A percentile compares a stretch with the other conserved stretches of the same genome.
Evolutionary conservation across 2,888 invertebrate genomes (phyloP).

Genomic region (Epistrophe eligans): DNA sequence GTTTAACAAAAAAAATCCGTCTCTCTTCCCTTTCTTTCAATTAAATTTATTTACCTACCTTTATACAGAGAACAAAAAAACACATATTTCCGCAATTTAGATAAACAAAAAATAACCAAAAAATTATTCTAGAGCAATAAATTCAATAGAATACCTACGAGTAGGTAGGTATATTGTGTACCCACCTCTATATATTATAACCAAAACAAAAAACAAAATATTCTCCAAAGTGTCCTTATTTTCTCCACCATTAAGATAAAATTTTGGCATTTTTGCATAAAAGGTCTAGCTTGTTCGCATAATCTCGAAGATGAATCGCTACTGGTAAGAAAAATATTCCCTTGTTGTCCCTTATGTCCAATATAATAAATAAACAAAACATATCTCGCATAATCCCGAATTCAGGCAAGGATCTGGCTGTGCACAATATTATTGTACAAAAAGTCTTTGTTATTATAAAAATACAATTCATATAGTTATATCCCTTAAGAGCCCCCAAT

Average conservation of each 20-base stretch:
- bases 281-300: conserved; percentile 61
- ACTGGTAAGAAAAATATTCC: neutral
- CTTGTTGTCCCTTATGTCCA: conserved; percentile 41
- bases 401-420: conserved; percentile 16
- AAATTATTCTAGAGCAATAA: conserved; percentile 58
- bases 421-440: conserved; percentile 17
- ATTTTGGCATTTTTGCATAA: conserved; percentile 55
- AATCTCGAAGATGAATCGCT: conserved; percentile 48
- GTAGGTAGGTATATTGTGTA: neutral
- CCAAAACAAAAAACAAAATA: conserved; percentile 15
- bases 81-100: conserved; percentile 28
- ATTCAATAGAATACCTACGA: conserved; percentile 17
- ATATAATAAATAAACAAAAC: conserved; percentile 61
- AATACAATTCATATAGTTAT: conserved; percentile 34
- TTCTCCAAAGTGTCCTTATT: conserved; percentile 55
- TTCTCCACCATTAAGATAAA: conserved; percentile 67
- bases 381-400: conserved; percentile 60
- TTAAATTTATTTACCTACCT: conserved; percentile 30
- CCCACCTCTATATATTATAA: neutral
- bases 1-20: neutral
- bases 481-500: conserved; percentile 46
- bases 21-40: neutral
- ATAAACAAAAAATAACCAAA: conserved; percentile 45
- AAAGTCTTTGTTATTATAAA: conserved; percentile 39
- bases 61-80: neutral